Conservation (phyloP, 2,888 invertebrate genomes). For the Hedychridium roseum region DNA sequence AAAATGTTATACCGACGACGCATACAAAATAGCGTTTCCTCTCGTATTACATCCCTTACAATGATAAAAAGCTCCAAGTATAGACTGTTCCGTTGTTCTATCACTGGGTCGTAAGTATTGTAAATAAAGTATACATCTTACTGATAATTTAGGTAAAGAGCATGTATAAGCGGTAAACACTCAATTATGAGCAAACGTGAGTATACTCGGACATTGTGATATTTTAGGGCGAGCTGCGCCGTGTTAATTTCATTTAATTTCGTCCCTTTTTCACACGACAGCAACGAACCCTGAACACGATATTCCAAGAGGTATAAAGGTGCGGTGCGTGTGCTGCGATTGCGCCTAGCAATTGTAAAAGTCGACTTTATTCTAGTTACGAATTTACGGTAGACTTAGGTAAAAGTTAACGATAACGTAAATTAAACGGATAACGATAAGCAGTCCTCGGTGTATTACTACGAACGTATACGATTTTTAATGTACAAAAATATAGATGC, state of each 20-base stretch:
- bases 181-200: slow-evolving; percentile 36
- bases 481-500: slow-evolving; percentile 59
- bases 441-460: slow-evolving; percentile 60
- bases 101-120: slow-evolving; percentile 47
- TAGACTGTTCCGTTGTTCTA: slow-evolving; percentile 38
- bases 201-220: slow-evolving; percentile 61
- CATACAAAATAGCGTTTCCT: not conserved
- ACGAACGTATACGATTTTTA: slow-evolving; percentile 64
- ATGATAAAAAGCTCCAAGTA: slow-evolving; percentile 28
- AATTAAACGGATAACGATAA: slow-evolving; percentile 42
- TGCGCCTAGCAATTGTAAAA: slow-evolving; percentile 21
- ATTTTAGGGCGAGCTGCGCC: slow-evolving; percentile 50
- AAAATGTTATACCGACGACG: no score
- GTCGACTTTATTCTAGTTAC: slow-evolving; percentile 60
- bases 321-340: slow-evolving; percentile 23
- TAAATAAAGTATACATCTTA: slow-evolving; percentile 56
- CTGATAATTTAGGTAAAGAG: slow-evolving; percentile 35
- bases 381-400: slow-evolving; percentile 60
- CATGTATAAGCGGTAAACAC: slow-evolving; percentile 30
- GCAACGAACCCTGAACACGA: slow-evolving; percentile 33
- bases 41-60: slow-evolving; percentile 23
- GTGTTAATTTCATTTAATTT: no score
- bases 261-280: slow-evolving; percentile 32
- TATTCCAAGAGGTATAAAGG: slow-evolving; percentile 41
- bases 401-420: slow-evolving; percentile 43